Conservation (phyloP, 1,140 invertebrate genomes). For the Scaptomyza montana region DNA sequence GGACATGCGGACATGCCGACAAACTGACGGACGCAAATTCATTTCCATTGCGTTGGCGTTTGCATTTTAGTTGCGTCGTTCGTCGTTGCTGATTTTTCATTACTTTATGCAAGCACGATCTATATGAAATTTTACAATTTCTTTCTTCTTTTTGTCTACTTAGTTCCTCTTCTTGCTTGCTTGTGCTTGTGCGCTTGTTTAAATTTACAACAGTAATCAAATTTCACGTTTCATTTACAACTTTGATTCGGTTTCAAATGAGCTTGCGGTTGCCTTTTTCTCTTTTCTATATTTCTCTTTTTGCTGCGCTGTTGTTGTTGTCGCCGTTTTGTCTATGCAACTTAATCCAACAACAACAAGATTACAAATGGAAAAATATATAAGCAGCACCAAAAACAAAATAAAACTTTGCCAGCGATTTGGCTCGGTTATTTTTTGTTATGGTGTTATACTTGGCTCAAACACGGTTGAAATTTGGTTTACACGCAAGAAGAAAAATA, state of each 20-base stretch:
- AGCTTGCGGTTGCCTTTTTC: slow-evolving; percentile 1
- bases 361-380: slow-evolving; percentile 30
- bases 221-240: slow-evolving; percentile 68
- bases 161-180: slow-evolving; percentile 21
- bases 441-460: slow-evolving; percentile 21
- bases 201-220: slow-evolving; percentile 65
- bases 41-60: slow-evolving; percentile 51
- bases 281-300: slow-evolving; percentile 11
- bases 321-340: slow-evolving; percentile 68
- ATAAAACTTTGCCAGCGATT: slow-evolving; percentile 50
- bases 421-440: slow-evolving; percentile 14
- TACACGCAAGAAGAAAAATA: slow-evolving; percentile 11
- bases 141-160: not conserved
- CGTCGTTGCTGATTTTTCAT: slow-evolving; percentile 38
- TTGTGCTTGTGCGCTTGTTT: slow-evolving; percentile 1
- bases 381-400: slow-evolving; percentile 23
- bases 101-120: slow-evolving; percentile 45
- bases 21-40: slow-evolving; percentile 10
- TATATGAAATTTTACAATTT: slow-evolving; percentile 36
- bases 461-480: slow-evolving; percentile 38
- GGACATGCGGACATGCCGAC: slow-evolving; percentile 1
- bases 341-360: slow-evolving; percentile 42
- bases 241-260: slow-evolving; percentile 43
- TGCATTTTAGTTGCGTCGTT: slow-evolving; percentile 37
- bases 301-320: not conserved